These are phyloP conservation scores for Nematopogon swammerdamellus DNA, from an alignment of 2,888 invertebrate species.

Conservation along the genomic window DNA sequence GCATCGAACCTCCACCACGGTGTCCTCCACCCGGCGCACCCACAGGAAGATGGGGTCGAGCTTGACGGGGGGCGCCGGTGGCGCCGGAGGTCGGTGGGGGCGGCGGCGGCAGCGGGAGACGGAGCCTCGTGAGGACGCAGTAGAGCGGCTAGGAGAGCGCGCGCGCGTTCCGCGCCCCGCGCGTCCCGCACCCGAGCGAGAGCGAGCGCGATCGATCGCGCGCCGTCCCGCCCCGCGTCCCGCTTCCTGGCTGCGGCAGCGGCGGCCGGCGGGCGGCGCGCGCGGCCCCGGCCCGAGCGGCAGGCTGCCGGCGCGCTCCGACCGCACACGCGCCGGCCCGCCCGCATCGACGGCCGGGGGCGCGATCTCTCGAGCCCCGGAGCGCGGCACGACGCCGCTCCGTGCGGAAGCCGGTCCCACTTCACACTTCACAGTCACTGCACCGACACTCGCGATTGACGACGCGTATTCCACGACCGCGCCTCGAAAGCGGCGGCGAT, in stretches of 20 bases:
- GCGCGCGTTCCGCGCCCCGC: conserved; percentile 25
- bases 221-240: conserved; percentile 14
- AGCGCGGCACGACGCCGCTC: conserved; percentile 43
- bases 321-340: conserved; percentile 13
- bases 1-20: conserved; percentile 80
- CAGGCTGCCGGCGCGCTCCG: conserved; percentile 16
- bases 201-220: conserved; percentile 10
- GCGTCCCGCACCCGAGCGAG: conserved; percentile 12
- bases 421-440: conserved; percentile 15
- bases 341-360: conserved; percentile 12
- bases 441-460: conserved; percentile 13
- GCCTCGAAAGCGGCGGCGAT: conserved; percentile 19
- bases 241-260: conserved; percentile 34
- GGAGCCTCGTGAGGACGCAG: conserved; percentile 38
- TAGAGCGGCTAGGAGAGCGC: conserved; percentile 17
- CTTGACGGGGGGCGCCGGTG: conserved; percentile 52
- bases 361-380: conserved; percentile 34
- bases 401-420: conserved; percentile 50
- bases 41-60: conserved; percentile 83
- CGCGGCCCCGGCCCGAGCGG: conserved; percentile 21
- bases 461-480: conserved; percentile 31
- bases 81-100: conserved; percentile 22
- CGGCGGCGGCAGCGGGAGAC: conserved; percentile 19
- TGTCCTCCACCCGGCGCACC: conserved; percentile 75
- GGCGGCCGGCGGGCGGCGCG: conserved; percentile 19